Base-by-base conservation (phyloP, 2,797 vertebrate genomes). In the Acridotheres tristis region DNA sequence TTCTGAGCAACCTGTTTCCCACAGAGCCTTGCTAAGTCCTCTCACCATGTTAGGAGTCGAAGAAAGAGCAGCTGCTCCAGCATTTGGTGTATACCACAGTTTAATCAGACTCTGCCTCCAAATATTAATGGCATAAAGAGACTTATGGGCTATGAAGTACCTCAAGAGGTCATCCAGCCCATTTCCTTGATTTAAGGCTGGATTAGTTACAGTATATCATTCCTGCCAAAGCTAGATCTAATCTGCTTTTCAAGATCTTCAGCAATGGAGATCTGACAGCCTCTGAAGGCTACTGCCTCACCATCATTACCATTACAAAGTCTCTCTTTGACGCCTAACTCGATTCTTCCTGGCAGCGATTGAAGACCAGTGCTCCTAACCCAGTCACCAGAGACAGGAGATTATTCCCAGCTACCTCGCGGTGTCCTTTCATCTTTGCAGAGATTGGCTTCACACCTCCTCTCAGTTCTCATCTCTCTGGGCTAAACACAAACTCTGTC, bases 281-380 rank as follows among this genome's bases (percentile, higher is more conserved):
- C 69, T 93, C 62, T 2, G 4, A 51, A 73, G 85, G 32, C 94
- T 93, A 69, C 77, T 90, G 76, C 71, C 80, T 93, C 63, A 4
- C 88, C 83, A 53, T 88, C 80, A 80, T 94, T 93, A 94, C 63
- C 93, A 94, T 91, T 96, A 93, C 91, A 94, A 95, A 95, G 91
- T 81, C 69, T 55, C 76, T 89, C 69, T 89, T 68, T 88, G 76
- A 83, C 0, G 1, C 83, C 51, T 81, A 86, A 75, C 94, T 92
- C 4, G 4, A 83, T 95, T 92, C 81, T 75, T 94, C 67, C 67
- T 87, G 16, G 13, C 5, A 2, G 78, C 21, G 1, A 94, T 34
- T 89, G 89, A 94, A 93, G 92, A 90, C 86, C 63, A 7, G 34
- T 22, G 89, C 81, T 85, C 36, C 75, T 85, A 45, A 82, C 38